Conservation (phyloP, 2,797 vertebrate genomes). For the Heterohyrax brucei region DNA sequence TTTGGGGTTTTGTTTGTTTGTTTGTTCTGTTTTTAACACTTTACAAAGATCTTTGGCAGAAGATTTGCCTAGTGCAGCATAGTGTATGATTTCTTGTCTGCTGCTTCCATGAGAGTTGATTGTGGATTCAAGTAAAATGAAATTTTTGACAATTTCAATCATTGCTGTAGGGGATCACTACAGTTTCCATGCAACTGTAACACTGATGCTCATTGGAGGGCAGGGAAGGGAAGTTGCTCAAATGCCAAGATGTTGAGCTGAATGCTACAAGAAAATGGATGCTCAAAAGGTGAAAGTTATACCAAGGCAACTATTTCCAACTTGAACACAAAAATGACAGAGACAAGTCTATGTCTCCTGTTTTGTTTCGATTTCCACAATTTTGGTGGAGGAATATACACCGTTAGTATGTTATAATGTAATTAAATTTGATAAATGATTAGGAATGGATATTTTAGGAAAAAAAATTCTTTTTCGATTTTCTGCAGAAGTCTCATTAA, state of each 20-base stretch:
- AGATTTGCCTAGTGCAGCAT: no score
- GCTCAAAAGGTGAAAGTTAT: background rate
- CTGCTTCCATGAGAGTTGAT: no score
- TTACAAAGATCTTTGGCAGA: no score
- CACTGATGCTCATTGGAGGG: background rate
- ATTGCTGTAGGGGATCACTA: background rate
- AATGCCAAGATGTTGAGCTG: background rate
- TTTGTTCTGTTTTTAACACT: no score
- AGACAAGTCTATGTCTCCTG: background rate
- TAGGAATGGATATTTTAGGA: background rate
- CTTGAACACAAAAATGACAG: background rate
- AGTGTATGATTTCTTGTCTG: no score
- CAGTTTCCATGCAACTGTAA: slow-evolving; percentile 31
- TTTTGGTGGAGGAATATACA: background rate
- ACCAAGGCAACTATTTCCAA: background rate
- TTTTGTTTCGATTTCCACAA: slow-evolving; percentile 24
- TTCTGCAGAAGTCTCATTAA: background rate
- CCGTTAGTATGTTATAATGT: background rate
- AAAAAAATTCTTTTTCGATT: background rate
- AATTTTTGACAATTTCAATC: no score
- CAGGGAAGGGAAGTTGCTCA: background rate
- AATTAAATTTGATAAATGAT: background rate
- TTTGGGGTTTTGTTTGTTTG: no score
- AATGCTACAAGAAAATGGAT: background rate
- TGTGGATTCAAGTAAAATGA: no score